Percentiles rank a stretch among this genome's conserved stretches.
Conservation (phyloP, 2,797 vertebrate species). For the Tolypeutes matacus region DNA sequence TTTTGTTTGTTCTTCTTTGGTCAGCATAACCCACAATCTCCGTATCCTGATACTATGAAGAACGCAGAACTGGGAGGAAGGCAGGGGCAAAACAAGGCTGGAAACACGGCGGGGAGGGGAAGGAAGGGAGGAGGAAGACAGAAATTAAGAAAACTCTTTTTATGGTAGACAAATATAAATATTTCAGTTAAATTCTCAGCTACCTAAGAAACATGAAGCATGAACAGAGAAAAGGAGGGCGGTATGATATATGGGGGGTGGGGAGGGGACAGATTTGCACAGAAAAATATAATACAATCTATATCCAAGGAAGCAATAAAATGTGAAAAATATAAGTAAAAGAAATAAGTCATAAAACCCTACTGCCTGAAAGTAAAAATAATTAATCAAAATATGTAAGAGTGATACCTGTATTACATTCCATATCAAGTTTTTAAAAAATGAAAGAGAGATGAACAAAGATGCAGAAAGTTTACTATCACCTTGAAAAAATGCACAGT, state of each 20-base stretch:
- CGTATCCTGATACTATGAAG: neutral
- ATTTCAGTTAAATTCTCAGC: neutral
- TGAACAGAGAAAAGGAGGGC: neutral
- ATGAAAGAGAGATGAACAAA: neutral
- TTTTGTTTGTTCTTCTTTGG: neutral
- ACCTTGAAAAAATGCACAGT: neutral
- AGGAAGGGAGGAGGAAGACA: neutral
- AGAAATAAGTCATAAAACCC: neutral
- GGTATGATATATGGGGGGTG: neutral
- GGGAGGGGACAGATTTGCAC: neutral
- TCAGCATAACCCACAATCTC: neutral
- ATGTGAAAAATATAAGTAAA: neutral
- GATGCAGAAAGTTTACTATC: neutral
- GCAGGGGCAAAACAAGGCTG: neutral
- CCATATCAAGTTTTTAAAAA: neutral
- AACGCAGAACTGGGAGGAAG: neutral
- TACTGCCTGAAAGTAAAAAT: neutral
- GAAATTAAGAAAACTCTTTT: neutral
- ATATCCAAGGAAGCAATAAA: neutral
- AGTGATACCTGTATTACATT: neutral
- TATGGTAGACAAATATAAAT: neutral
- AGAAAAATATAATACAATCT: constrained; percentile 3
- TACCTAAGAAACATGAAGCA: neutral
- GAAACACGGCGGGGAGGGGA: neutral
- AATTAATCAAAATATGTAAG: neutral